Evolutionary conservation across 2,797 vertebrate species (phyloP), one percentile per base, ranked within the genome.

Genomic region (Scomberomorus guttatus): DNA sequence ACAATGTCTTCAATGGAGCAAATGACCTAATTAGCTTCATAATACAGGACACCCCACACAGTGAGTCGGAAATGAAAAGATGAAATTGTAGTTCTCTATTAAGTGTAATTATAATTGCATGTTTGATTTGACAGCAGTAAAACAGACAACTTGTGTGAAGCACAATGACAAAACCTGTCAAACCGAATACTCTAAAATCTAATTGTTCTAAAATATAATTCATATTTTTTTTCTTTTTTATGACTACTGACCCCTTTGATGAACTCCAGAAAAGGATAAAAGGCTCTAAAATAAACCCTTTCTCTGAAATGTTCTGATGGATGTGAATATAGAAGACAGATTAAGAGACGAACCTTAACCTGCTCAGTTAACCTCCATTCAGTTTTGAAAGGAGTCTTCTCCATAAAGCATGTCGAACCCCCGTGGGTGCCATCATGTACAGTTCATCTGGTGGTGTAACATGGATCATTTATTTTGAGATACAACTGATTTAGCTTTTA

Each of bases 21-120:
- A 86, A 88, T 94, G 94, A 94, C 94, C 94, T 95, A 95, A 95
- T 95, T 95, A 95, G 90, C 82, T 93, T 82, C 79, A 88, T 91
- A 92, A 93, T 92, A 92, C 92, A 92, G 92, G 87, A 90, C 92
- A 88, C 73, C 87, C 83, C 76, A 77, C 76, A 77, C 76, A 74
- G 71, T 46, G 67, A 88, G 78, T 66, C 44, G 56, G 83, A 84
- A 86, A 91, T 76, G 20, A 64, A 87, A 72, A 75, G 79, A 88
- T 60, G 12, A 29, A 83, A 87, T 81, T 81, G 58, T 46, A 61
- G 14, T 84, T 82, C 62, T 85, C 52, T 77, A 78, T 88, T 87
- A 86, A 60, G 61, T 87, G 80, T 82, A 82, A 88, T 89, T 87
- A 80, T 37, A 54, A 25, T 54, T 17, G 48, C 34, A 48, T 78